Conservation (phyloP, 2,888 invertebrate genomes). For the Ceraclea dissimilis region DNA sequence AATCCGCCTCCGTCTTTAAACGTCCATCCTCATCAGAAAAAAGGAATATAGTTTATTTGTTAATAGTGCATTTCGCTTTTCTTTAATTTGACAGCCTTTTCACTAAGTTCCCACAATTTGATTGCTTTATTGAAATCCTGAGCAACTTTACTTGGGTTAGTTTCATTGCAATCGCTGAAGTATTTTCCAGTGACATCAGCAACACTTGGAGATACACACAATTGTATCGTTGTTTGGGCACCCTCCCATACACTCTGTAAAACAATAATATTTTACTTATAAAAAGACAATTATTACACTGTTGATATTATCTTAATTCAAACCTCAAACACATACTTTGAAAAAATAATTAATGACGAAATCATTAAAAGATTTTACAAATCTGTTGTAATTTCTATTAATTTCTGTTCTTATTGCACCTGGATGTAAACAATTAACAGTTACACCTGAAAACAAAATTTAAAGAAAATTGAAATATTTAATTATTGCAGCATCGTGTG, state of each 20-base stretch:
- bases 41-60: too few relatives aligned
- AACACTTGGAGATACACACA: slow-evolving; percentile 52
- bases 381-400: slow-evolving; percentile 50
- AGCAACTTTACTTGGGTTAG: slow-evolving; percentile 8
- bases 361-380: slow-evolving; percentile 7
- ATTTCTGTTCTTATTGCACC: slow-evolving; percentile 61
- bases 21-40: too few relatives aligned
- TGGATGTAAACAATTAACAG: slow-evolving; percentile 59
- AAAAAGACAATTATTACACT: too few relatives aligned
- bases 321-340: slow-evolving; percentile 28
- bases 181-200: slow-evolving; percentile 54
- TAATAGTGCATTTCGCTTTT: too few relatives aligned
- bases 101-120: too few relatives aligned
- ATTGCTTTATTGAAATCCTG: too few relatives aligned
- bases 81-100: too few relatives aligned
- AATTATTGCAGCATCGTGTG: too few relatives aligned
- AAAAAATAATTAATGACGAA: slow-evolving; percentile 35
- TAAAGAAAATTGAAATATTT: neutral
- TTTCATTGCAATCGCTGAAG: slow-evolving; percentile 36
- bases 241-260: slow-evolving; percentile 47
- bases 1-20: too few relatives aligned
- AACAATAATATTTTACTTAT: neutral
- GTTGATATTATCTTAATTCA: neutral
- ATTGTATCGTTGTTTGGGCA: slow-evolving; percentile 53
- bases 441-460: neutral